Conservation (phyloP, 2,113 vertebrate species). For the Hypanus sabinus region DNA sequence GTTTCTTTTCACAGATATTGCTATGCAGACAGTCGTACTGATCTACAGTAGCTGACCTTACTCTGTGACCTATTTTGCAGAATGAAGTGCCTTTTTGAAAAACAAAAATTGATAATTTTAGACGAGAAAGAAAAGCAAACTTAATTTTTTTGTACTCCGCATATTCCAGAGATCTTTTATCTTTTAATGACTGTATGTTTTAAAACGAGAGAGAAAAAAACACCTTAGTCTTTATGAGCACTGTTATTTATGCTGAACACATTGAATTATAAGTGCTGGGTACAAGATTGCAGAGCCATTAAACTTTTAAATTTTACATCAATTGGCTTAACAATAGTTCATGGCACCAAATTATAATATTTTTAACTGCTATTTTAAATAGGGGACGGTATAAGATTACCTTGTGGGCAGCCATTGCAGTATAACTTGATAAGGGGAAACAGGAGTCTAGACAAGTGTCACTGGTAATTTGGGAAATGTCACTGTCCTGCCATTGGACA, state of each 20-base stretch:
- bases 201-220: constrained; percentile 58
- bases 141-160: constrained; percentile 73
- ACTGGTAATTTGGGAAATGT: not conserved
- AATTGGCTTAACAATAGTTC: constrained; percentile 28
- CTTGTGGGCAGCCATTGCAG: not conserved
- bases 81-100: constrained; percentile 94
- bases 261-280: constrained; percentile 50
- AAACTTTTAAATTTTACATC: constrained; percentile 43
- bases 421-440: not conserved
- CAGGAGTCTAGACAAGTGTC: not conserved
- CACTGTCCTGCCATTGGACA: not conserved
- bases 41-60: constrained; percentile 68
- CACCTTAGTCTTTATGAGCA: constrained; percentile 62
- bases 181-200: constrained; percentile 68
- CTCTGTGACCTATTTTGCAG: constrained; percentile 77
- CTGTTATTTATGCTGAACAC: constrained; percentile 54
- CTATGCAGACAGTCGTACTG: constrained; percentile 66
- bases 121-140: constrained; percentile 54
- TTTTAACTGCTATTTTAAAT: constrained; percentile 28
- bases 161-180: constrained; percentile 75
- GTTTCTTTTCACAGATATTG: constrained; percentile 46
- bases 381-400: not conserved
- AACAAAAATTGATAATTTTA: constrained; percentile 66
- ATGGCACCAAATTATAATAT: constrained; percentile 23
- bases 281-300: constrained; percentile 53